Base-by-base conservation (phyloP, 1,140 invertebrate species). In the Anastrepha obliqua region DNA sequence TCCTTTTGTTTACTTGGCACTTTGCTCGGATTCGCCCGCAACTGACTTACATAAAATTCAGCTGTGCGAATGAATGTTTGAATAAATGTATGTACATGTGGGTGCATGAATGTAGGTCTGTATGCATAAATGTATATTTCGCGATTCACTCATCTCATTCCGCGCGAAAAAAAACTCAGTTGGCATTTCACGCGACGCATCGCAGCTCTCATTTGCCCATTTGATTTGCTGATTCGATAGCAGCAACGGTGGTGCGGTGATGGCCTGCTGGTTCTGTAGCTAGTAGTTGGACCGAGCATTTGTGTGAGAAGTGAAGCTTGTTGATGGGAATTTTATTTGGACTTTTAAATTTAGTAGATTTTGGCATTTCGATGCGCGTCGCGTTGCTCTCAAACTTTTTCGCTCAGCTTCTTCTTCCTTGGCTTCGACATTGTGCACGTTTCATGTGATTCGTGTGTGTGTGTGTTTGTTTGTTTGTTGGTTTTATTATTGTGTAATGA, bases 251-350 rank as follows among this genome's bases (percentile, higher is more conserved):
- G 9, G 42, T n/a, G 11, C 60, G 51, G 51, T 55, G 51, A 5
- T n/a, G 67, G 67, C 67, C 67, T 74, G 42, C 67, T 74, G 13
- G 51, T 55, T 55, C 51, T 17, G 67, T 44, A 42, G 67, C 42
- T 44, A 74, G 67, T 74, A 17, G 42, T 62, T 17, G 11, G 42
- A 7, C 39, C 17, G 67, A 2, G 4, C 13, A 47, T 15, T 47
- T 74, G 42, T 15, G 4, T 74, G 42, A 29, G 13, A n/a, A 47
- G 13, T 44, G 42, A 44, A 74, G 67, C 67, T 20, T 67, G 65
- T 67, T 39, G 65, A 11, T 67, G 65, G 20, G 65, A 67, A 67
- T 67, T 67, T 67, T 29, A 17, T n/a, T 44, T 74, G 13, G 29
- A 74, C 42, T 42, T 39, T 39, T 67, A 39, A 39, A 67, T 67